A percentile compares a stretch with the other conserved stretches of the same genome.
Conservation (phyloP, 2,888 invertebrate species). For the Caenorhabditis japonica region DNA sequence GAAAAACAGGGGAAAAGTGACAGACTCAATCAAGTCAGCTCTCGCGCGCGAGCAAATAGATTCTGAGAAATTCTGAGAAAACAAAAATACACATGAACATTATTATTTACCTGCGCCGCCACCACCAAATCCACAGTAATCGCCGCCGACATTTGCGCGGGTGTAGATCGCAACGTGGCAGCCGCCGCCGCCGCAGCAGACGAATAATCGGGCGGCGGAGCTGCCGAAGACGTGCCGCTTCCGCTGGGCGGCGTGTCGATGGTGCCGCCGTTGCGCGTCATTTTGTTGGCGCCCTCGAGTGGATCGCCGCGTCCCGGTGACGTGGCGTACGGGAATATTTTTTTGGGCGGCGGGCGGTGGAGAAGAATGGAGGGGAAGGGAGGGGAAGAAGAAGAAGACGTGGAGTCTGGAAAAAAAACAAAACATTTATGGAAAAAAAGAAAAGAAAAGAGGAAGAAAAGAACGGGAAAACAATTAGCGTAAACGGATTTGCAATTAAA, state of each 20-base stretch:
- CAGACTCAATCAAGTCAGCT: too few species aligned
- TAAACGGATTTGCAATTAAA: too few species aligned
- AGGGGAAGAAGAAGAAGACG: slow-evolving; percentile 1
- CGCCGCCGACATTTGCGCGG: slow-evolving; percentile 70
- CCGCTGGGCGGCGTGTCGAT: slow-evolving; percentile 42
- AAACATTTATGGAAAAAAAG: too few species aligned
- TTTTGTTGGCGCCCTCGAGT: slow-evolving; percentile 6
- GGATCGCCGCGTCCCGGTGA: slow-evolving; percentile 30
- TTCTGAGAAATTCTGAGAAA: too few species aligned
- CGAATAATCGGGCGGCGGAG: slow-evolving; percentile 62
- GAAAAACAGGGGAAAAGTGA: too few species aligned
- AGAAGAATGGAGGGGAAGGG: slow-evolving; percentile 2
- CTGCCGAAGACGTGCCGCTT: neutral
- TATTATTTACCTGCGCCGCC: slow-evolving; percentile 64
- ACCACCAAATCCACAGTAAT: slow-evolving; percentile 64
- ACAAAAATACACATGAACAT: too few species aligned
- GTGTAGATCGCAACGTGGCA: slow-evolving; percentile 72
- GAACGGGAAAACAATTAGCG: too few species aligned
- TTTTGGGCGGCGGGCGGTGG: too few species aligned
- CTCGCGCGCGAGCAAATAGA: too few species aligned
- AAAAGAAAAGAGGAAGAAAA: too few species aligned
- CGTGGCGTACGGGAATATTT: slow-evolving; percentile 40
- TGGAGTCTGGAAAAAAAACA: slow-evolving; percentile 24
- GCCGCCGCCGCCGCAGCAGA: slow-evolving; percentile 64
- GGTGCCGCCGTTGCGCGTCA: too few species aligned